phyloP scores from a whole-genome alignment of 2,113 vertebrate genomes.

The Tupaia tana region DNA sequence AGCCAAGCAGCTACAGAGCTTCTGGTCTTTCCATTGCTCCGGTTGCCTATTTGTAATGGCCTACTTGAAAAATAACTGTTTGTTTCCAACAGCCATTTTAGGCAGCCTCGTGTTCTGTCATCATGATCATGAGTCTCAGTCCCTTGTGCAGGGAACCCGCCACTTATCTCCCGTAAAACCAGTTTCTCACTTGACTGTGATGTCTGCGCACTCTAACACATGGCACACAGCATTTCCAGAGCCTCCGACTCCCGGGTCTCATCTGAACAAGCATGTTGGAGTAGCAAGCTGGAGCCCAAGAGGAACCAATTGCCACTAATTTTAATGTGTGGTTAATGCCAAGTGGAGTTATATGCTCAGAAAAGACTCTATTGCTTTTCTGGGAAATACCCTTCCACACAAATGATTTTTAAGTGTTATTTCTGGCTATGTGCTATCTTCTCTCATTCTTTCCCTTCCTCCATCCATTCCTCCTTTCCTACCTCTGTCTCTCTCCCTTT shows the following conservation, averaged over 20 bases:
- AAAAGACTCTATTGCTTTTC: slow-evolving; percentile 58
- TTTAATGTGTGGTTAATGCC: slow-evolving; percentile 69
- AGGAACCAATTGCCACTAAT: slow-evolving; percentile 64
- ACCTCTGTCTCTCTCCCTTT: not conserved
- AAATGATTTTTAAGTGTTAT: slow-evolving; percentile 82
- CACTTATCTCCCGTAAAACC: slow-evolving; percentile 32
- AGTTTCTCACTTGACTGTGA: slow-evolving; percentile 40
- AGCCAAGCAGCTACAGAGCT: not conserved
- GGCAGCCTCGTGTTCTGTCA: slow-evolving; percentile 11
- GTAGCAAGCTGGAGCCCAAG: slow-evolving; percentile 57
- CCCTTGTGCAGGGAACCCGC: not conserved
- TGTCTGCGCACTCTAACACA: slow-evolving; percentile 55
- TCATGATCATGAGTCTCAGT: not conserved
- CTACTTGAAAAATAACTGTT: not conserved
- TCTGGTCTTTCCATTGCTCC: slow-evolving; percentile 52
- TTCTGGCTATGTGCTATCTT: slow-evolving; percentile 80
- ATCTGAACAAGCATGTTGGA: not conserved
- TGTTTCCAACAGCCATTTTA: slow-evolving; percentile 61
- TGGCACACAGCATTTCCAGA: not conserved
- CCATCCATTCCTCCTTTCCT: not conserved
- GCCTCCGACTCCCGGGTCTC: slow-evolving; percentile 50
- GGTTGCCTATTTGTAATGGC: not conserved
- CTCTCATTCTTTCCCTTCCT: slow-evolving; percentile 20
- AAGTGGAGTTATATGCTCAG: slow-evolving; percentile 66
- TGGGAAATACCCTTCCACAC: slow-evolving; percentile 82